Percentiles rank a stretch among this genome's conserved stretches.
These are phyloP conservation scores for Himalopsyche phryganea DNA, from an alignment of 1,140 invertebrate species.

Conservation along the genomic window DNA sequence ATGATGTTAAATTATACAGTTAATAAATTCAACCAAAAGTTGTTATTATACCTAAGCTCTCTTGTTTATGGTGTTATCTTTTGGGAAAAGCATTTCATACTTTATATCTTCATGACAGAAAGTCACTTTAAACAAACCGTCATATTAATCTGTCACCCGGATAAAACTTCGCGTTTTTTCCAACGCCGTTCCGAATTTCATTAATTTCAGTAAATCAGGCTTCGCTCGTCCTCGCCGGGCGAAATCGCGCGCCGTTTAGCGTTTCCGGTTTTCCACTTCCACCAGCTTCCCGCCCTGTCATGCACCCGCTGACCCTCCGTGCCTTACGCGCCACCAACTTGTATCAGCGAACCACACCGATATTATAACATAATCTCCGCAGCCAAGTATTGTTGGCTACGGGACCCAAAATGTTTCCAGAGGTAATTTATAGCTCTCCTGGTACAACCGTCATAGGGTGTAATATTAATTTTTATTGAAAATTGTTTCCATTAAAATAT, in stretches of 20 bases:
- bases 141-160: not conserved
- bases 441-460: too few species aligned
- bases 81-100: too few species aligned
- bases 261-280: conserved; percentile 11
- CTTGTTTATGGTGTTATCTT: too few species aligned
- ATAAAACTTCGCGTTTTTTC: conserved; percentile 10
- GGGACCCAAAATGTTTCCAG: conserved; percentile 30
- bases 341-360: conserved; percentile 18
- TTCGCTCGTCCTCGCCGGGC: conserved; percentile 16
- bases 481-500: too few species aligned
- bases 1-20: too few species aligned
- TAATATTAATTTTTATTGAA: too few species aligned
- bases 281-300: not conserved
- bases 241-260: conserved; percentile 19
- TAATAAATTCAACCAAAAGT: too few species aligned
- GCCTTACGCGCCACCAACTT: not conserved
- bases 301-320: not conserved
- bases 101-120: too few species aligned
- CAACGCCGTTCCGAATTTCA: conserved; percentile 18
- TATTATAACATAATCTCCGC: conserved; percentile 30
- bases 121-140: too few species aligned
- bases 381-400: conserved; percentile 16
- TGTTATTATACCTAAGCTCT: too few species aligned
- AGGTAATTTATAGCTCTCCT: conserved; percentile 27
- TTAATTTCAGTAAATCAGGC: conserved; percentile 22